Conservation (phyloP, 2,797 vertebrate genomes). For the Tragelaphus oryx region DNA sequence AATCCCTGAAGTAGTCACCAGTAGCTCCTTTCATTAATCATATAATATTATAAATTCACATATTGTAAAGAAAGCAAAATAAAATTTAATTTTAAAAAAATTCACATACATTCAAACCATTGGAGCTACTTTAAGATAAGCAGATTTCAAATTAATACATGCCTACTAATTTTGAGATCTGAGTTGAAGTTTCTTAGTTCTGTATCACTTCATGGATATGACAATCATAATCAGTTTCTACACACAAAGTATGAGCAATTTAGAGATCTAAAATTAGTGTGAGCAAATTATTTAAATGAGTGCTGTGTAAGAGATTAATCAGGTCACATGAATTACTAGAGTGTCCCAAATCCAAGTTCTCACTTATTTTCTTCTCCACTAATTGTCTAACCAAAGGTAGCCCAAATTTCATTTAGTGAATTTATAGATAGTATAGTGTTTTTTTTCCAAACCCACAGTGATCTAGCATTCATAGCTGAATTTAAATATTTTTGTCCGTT, state of each 20-base stretch:
- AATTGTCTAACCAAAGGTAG: neutral
- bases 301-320: slow-evolving; percentile 48
- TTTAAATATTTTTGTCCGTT: slow-evolving; percentile 5
- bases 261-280: slow-evolving; percentile 57
- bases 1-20: neutral
- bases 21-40: neutral
- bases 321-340: slow-evolving; percentile 40
- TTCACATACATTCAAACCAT: slow-evolving; percentile 18
- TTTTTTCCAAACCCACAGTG: neutral
- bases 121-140: slow-evolving; percentile 24
- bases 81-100: neutral
- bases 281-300: slow-evolving; percentile 55
- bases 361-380: neutral
- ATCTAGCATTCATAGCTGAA: neutral
- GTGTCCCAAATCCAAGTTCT: slow-evolving; percentile 22
- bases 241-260: slow-evolving; percentile 28
- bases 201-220: slow-evolving; percentile 44
- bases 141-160: slow-evolving; percentile 54
- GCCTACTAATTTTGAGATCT: slow-evolving; percentile 49
- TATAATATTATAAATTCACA: slow-evolving; percentile 16
- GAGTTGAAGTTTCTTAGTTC: slow-evolving; percentile 46
- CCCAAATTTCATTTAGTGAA: slow-evolving; percentile 12
- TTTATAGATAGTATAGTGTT: neutral
- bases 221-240: slow-evolving; percentile 63
- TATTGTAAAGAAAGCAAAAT: neutral